Conservation (phyloP, 2,797 vertebrate species). For the Odontamblyopus lacepedii region DNA sequence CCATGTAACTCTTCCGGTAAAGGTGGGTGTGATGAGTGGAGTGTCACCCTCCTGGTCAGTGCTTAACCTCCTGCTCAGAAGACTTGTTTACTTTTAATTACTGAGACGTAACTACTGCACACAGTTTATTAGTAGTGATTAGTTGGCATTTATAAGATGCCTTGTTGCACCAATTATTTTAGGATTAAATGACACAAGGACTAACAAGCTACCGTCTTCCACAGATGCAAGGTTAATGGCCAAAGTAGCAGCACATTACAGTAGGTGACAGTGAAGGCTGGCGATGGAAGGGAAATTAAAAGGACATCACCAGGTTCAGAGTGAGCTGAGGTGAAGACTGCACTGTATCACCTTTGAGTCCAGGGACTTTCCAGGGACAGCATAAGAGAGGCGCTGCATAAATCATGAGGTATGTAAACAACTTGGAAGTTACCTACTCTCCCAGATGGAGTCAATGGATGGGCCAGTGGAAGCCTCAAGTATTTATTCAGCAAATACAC, state of each 20-base stretch:
- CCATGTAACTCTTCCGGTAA: too few species aligned
- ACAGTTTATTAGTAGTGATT: not conserved
- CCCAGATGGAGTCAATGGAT: not conserved
- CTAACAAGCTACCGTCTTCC: conserved; percentile 2
- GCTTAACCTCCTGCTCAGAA: not conserved
- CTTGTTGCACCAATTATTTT: conserved; percentile 1
- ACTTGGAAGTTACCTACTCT: conserved; percentile 40
- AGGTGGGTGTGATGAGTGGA: not conserved
- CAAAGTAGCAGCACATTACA: conserved; percentile 2
- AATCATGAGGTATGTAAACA: not conserved
- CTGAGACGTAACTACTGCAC: not conserved
- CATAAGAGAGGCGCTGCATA: not conserved
- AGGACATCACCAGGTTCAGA: not conserved
- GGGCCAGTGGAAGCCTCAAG: conserved; percentile 16
- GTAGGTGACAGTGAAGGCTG: not conserved
- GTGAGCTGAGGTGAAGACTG: not conserved
- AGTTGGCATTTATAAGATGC: not conserved
- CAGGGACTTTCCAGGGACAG: not conserved
- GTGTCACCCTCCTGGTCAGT: not conserved
- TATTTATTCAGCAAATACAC: conserved; percentile 2
- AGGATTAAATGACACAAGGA: not conserved
- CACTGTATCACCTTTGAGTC: not conserved
- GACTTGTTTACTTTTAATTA: not conserved
- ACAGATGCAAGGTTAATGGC: conserved; percentile 14
- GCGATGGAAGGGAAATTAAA: conserved; percentile 4